Base-by-base conservation (phyloP, 2,888 invertebrate genomes). In the Chrysolina haemoptera region DNA sequence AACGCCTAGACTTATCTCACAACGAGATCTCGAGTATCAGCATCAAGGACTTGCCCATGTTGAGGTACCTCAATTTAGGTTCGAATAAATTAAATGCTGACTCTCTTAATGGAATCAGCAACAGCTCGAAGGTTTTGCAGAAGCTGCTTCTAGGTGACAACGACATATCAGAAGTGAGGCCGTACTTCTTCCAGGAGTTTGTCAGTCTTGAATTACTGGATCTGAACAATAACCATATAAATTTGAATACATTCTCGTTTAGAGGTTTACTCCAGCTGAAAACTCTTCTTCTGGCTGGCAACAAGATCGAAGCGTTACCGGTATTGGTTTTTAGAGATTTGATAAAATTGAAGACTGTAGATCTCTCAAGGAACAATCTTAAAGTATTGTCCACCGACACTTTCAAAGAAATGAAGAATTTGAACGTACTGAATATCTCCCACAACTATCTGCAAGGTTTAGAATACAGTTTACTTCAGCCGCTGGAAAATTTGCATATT, bases 351-450 rank as follows among this genome's bases (percentile, higher is more conserved):
- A 79, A 78, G 78, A 75, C 71, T 46, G 75, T 87, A 46, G 85
- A 86, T 80, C 76, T 87, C 55, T 85, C 86, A 0, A 18, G 63
- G 18, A 87, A 87, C 73, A 73, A 80, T 53, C 55, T 87, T 46
- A 70, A 53, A 3, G 14, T 27, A 12, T 22, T 50, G 59, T 71
- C 80, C n/a, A 75, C 77, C 22, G 72, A 76, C 16, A 78, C 78
- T 8, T 86, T 86, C 75, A 59, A 70, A 12, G 76, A 73, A 35
- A 73, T 86, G 40, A 70, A 69, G 9, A 81, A 82, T 74, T 81
- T 87, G 65, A 82, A 84, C 74, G 59, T 77, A 8, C 75, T 87
- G 27, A 86, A 87, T 78, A 74, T 87, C 55, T 86, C 86, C 0
- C 76, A 82, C 63, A 88, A 88, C 77, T 55, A 74, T 14, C 71